phyloP scores from a whole-genome alignment of 2,888 invertebrate species.

The Phyllotreta striolata region DNA sequence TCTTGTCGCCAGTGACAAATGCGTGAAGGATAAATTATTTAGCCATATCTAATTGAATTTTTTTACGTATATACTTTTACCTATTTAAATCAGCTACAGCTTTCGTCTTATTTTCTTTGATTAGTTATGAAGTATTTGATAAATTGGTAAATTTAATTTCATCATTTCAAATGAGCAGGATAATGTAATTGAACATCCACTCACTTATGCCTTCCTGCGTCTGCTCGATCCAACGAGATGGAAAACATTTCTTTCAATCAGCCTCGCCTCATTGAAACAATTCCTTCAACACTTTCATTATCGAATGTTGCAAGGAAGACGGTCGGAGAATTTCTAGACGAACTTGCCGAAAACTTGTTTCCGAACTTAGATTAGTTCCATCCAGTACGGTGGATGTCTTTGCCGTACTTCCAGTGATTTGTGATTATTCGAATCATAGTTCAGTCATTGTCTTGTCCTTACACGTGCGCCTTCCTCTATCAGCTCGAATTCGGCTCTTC shows the following conservation, averaged over 20 bases:
- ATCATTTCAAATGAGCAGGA: neutral
- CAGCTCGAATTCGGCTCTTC: conserved; percentile 12
- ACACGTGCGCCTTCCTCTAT: neutral
- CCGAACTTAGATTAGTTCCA: conserved; percentile 49
- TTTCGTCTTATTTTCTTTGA: no score
- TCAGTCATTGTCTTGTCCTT: conserved; percentile 21
- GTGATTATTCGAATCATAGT: conserved; percentile 37
- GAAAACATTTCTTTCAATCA: conserved; percentile 10
- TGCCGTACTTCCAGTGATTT: conserved; percentile 38
- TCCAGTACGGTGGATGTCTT: conserved; percentile 38
- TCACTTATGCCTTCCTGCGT: neutral
- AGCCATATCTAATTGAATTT: neutral
- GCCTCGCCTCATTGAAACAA: conserved; percentile 6
- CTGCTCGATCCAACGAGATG: neutral
- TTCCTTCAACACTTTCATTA: conserved; percentile 40
- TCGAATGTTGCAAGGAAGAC: conserved; percentile 40
- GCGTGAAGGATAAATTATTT: neutral
- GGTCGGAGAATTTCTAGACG: conserved; percentile 32
- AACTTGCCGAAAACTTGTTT: conserved; percentile 44
- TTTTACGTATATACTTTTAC: no score
- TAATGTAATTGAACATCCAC: neutral
- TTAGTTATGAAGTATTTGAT: no score
- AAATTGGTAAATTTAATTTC: conserved; percentile 2
- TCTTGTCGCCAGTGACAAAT: neutral
- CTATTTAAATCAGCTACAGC: no score